These are phyloP conservation scores for Craterocephalus amniculus DNA, from an alignment of 2,797 vertebrate species.

Conservation along the genomic window DNA sequence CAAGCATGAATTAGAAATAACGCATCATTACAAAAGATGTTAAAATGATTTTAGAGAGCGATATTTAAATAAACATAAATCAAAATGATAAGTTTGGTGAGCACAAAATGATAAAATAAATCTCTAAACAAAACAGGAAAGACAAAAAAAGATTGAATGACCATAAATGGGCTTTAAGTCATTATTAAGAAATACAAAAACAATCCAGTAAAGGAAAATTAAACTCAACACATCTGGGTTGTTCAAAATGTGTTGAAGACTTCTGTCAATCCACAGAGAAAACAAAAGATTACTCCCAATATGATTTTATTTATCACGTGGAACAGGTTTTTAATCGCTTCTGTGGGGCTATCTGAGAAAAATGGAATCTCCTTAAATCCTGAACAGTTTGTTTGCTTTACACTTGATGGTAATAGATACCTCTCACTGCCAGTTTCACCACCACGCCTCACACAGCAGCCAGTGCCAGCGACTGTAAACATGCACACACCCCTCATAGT, in stretches of 20 bases:
- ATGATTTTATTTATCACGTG: background rate
- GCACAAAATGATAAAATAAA: background rate
- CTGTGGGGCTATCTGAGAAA: background rate
- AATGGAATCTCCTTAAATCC: background rate
- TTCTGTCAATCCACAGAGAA: too few species aligned
- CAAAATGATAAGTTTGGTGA: too few species aligned
- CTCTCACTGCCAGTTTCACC: slow-evolving; percentile 30
- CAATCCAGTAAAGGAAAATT: too few species aligned
- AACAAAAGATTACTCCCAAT: background rate
- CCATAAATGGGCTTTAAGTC: background rate
- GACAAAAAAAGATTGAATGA: background rate
- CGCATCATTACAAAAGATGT: too few species aligned
- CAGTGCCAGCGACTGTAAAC: slow-evolving; percentile 49
- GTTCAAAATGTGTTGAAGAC: background rate
- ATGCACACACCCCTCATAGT: slow-evolving; percentile 13
- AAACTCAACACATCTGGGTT: background rate
- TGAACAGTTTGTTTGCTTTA: slow-evolving; percentile 59
- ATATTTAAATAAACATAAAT: too few species aligned
- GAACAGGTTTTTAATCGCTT: background rate
- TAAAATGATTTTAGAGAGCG: background rate
- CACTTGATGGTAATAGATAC: slow-evolving; percentile 45
- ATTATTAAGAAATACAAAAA: background rate
- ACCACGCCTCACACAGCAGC: slow-evolving; percentile 44
- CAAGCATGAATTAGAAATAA: background rate
- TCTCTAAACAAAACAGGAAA: background rate